A percentile compares a stretch with the other conserved stretches of the same genome.
These are phyloP conservation scores for Syndactyla subalaris DNA, from an alignment of 2,797 vertebrate species.

Conservation along the genomic window DNA sequence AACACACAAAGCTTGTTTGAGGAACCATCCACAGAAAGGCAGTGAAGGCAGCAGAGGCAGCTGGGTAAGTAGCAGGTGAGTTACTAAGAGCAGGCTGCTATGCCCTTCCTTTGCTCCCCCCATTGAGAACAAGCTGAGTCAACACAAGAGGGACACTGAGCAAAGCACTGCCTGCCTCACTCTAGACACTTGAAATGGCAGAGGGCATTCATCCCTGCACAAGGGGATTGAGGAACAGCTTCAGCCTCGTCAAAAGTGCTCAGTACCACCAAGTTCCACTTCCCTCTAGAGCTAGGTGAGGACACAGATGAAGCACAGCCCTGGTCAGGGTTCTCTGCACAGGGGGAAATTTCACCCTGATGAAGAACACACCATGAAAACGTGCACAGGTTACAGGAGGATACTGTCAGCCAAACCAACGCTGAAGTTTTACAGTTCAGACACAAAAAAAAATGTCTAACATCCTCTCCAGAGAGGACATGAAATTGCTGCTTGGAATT, in stretches of 20 bases:
- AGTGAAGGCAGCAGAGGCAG: not conserved
- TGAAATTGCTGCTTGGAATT: not conserved
- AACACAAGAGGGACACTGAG: not conserved
- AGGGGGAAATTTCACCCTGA: slow-evolving; percentile 17
- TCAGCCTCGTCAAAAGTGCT: not conserved
- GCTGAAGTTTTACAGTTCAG: not conserved
- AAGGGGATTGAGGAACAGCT: not conserved
- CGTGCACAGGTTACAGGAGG: not conserved
- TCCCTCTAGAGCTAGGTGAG: not conserved
- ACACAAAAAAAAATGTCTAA: not conserved
- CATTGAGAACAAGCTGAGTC: rapidly evolving
- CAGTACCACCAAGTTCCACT: slow-evolving; percentile 19
- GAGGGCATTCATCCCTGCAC: not conserved
- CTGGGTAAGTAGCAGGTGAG: not conserved
- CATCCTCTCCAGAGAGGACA: not conserved
- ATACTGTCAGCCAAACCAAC: not conserved
- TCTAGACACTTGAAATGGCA: not conserved
- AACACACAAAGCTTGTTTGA: not conserved
- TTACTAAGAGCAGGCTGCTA: not conserved
- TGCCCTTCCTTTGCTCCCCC: not conserved
- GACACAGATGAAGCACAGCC: not conserved
- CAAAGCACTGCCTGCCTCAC: rapidly evolving
- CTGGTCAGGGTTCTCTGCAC: slow-evolving; percentile 29
- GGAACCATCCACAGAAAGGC: not conserved
- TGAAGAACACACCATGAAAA: not conserved